Percentiles rank a stretch among this genome's conserved stretches.
phyloP scores from a whole-genome alignment of 2,888 invertebrate genomes.

The Corbicula japonica region DNA sequence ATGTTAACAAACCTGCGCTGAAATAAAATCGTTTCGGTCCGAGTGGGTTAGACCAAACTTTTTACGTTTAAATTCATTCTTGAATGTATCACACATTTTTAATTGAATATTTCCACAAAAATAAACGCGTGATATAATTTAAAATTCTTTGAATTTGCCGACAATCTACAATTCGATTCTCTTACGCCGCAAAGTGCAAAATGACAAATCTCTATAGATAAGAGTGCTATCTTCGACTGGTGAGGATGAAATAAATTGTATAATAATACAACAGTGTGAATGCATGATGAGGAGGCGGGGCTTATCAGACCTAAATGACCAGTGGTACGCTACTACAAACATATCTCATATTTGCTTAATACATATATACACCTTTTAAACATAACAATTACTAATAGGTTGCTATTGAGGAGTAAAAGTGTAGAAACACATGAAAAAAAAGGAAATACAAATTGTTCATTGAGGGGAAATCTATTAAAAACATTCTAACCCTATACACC shows the following conservation, averaged over 20 bases:
- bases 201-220: too few relatives aligned
- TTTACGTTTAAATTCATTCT: conserved; percentile 46
- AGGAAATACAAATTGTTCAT: too few relatives aligned
- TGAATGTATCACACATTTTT: conserved; percentile 43
- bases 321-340: background rate
- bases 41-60: conserved; percentile 45
- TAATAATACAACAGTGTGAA: too few relatives aligned
- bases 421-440: too few relatives aligned
- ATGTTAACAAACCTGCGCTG: conserved; percentile 56
- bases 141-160: too few relatives aligned
- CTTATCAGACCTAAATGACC: background rate
- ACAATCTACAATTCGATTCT: too few relatives aligned
- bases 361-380: background rate
- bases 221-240: too few relatives aligned
- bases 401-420: background rate
- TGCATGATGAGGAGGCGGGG: too few relatives aligned
- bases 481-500: too few relatives aligned
- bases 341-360: background rate
- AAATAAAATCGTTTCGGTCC: conserved; percentile 41
- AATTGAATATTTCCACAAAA: background rate
- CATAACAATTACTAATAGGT: background rate
- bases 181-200: too few relatives aligned
- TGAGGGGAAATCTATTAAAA: too few relatives aligned
- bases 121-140: background rate
- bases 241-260: too few relatives aligned